Evolutionary conservation across 2,888 invertebrate species (phyloP), one percentile per base, ranked within the genome.

Genomic region (Aphidoletes aphidimyza): DNA sequence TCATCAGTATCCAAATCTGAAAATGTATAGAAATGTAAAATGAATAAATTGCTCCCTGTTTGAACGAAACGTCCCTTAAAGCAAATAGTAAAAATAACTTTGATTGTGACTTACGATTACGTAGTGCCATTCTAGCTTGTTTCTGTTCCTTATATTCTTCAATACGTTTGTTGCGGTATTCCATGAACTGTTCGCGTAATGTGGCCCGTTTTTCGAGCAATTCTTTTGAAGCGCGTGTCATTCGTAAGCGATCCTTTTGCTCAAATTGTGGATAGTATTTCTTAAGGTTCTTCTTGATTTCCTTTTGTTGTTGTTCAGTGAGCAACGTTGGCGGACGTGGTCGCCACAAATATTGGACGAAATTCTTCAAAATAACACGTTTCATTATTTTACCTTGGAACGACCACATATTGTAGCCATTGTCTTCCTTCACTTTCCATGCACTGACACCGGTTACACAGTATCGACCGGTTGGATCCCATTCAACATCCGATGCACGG

Each of bases 391-490:
- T 93, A 83, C 94, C 94, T 91, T 99, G 99, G 94, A 99, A 99
- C 47, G 97, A 97, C 96, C 98, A 98, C 88, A 99, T 94, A 93
- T 98, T 97, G 91, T 97, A 99, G 1, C 98, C 98, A 86, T 92
- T 92, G 89, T 95, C 95, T 87, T 97, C 97, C 91, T 97, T 98
- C 86, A 97, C 96, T 88, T 97, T 98, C 94, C 98, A 98, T 86
- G 95, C 95, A 0, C 98, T 98, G 26, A 98, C 98, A 0, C 95
- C 97, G 0, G 98, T 98, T 84, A 96, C 96, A 19, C 99, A 97
- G 88, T 97, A 99, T 86, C 99, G 93, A 0, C 99, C 99, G 2
- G 99, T 99, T 0, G 99, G 99, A 91, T 99, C 99, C 99, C 99
- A 99, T 89, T 98, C 98, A 0, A 99, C 97, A 89, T 98, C 97